phyloP scores from a whole-genome alignment of 2,113 vertebrate genomes.

The Panthera tigris region DNA sequence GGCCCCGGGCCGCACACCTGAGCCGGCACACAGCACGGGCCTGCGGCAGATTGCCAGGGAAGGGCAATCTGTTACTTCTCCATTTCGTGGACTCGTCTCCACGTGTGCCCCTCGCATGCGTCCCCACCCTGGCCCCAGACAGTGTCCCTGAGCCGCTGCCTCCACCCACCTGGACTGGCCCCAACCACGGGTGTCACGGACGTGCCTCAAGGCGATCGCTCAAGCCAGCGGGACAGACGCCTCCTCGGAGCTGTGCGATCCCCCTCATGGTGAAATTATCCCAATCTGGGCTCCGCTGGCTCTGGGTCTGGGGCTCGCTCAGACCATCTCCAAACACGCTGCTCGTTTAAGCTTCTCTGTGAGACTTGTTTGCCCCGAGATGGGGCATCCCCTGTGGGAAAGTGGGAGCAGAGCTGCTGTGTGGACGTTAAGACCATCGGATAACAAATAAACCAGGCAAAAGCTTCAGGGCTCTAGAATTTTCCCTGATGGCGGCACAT shows the following conservation, averaged over 20 bases:
- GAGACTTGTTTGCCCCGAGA: rapidly evolving
- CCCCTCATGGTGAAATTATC: rapidly evolving
- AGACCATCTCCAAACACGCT: rapidly evolving
- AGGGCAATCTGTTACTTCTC: rapidly evolving
- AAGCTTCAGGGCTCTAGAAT: background rate
- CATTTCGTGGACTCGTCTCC: rapidly evolving
- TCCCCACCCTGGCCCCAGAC: background rate
- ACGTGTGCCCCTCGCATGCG: rapidly evolving
- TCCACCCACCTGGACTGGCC: rapidly evolving
- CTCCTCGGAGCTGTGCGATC: rapidly evolving
- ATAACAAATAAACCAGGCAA: too few species aligned
- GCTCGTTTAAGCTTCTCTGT: rapidly evolving
- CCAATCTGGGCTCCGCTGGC: background rate
- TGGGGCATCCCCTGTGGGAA: rapidly evolving
- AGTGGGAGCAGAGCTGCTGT: too few species aligned
- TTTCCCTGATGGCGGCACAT: too few species aligned
- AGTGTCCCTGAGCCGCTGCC: rapidly evolving
- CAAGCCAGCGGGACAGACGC: rapidly evolving
- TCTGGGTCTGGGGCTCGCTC: rapidly evolving
- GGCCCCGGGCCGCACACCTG: rapidly evolving
- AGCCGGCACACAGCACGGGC: rapidly evolving
- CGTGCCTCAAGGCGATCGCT: rapidly evolving
- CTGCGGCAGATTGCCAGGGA: rapidly evolving
- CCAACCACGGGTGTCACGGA: rapidly evolving
- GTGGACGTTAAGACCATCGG: background rate